Evolutionary conservation across 2,797 vertebrate genomes (phyloP).

Genomic region (Siniperca scherzeri): DNA sequence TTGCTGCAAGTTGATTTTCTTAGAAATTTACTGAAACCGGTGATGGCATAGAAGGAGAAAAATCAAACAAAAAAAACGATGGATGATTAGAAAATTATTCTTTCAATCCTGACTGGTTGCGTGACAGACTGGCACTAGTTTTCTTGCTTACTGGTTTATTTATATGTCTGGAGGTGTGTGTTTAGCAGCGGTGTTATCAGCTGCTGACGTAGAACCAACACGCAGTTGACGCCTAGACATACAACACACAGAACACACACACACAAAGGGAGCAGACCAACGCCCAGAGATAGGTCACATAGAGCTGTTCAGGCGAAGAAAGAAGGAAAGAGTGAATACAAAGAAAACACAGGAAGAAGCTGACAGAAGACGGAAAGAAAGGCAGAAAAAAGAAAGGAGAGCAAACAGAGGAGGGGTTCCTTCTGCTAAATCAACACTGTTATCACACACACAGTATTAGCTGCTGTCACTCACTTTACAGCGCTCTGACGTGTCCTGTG

Average conservation of each 20-base stretch:
- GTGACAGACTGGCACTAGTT: constrained; percentile 17
- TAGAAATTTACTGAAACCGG: neutral
- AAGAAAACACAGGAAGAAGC: constrained; percentile 57
- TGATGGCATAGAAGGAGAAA: neutral
- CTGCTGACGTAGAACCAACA: constrained; percentile 41
- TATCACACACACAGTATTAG: constrained; percentile 45
- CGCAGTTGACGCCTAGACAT: constrained; percentile 41
- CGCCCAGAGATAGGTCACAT: constrained; percentile 52
- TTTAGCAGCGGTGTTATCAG: constrained; percentile 49
- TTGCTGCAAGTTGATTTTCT: neutral
- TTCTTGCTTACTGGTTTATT: constrained; percentile 26
- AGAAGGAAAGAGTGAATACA: neutral
- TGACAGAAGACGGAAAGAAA: constrained; percentile 60
- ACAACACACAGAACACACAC: constrained; percentile 39
- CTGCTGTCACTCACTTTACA: constrained; percentile 41
- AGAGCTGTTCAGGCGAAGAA: constrained; percentile 9
- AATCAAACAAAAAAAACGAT: neutral
- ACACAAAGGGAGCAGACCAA: constrained; percentile 37
- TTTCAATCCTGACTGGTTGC: constrained; percentile 23
- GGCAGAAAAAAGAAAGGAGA: constrained; percentile 49
- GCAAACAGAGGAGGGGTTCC: constrained; percentile 73
- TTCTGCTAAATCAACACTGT: constrained; percentile 70
- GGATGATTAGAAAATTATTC: constrained; percentile 1
- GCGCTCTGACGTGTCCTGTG: constrained; percentile 13
- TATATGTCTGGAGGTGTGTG: constrained; percentile 32